Base-by-base conservation (phyloP, 2,113 vertebrate genomes). In the Colius striatus region DNA sequence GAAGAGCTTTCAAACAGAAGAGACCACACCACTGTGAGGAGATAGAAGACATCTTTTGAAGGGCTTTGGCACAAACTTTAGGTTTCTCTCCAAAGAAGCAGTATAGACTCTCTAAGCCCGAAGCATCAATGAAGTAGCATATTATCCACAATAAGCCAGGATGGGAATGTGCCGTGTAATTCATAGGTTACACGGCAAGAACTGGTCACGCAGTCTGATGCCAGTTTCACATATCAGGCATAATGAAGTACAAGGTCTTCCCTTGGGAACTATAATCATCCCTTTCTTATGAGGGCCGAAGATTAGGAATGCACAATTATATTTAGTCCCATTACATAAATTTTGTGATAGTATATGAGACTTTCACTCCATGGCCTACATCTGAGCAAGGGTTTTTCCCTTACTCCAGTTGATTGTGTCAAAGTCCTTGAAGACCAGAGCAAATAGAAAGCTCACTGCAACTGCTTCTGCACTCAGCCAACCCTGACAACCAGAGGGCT, bases 131-230 rank as follows among this genome's bases (percentile, higher is more conserved):
- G 16, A 87, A 53, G 19, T 0, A 71, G 13, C 17, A 38, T 11
- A 60, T 17, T 51, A 16, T 7, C 21, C 70, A 41, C 27, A 17
- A 10, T 2, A 11, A 17, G 22, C 17, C 34, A 34, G 43, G 32
- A 63, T 0, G 1, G 32, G 26, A 83, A 48, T 0, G 3, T 48
- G 16, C 20, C 54, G 32, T 3, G 4, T n/a, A n/a, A n/a, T 50
- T 80, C 54, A 30, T 0, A 38, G 71, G n/a, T 43, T 50, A 70
- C 15, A 4, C 0, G 1, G 79, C 41, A 83, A 80, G 43, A 50
- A 65, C 41, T 20, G 16, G 21, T 48, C 71, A 58, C 1, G 1
- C 36, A 36, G 25, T 36, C 53, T 30, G 41, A 73, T 25, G 27
- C 32, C n/a, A 73, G 30, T 36, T 73, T 61, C 63, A 62, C 4